Base-by-base conservation (phyloP, 2,797 vertebrate genomes). In the Antennarius maculatus region DNA sequence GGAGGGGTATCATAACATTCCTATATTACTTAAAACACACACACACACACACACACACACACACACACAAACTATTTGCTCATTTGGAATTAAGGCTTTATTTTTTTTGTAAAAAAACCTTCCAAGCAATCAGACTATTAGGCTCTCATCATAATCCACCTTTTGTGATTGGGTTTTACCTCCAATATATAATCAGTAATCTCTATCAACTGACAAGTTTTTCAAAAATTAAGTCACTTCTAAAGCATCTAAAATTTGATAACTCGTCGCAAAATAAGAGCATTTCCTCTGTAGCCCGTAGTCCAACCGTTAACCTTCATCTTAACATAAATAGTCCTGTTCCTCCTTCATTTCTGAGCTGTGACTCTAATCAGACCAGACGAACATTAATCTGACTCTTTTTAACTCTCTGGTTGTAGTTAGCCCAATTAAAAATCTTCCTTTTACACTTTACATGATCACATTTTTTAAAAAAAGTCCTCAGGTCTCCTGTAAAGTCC, bases 1-100 rank as follows among this genome's bases (percentile, higher is more conserved):
- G 79, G 48, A 48, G 46, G 69, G 61, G 66, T 79, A 76, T 77
- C 72, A 79, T 64, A 84, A 81, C 68, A 81, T 79, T 65, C 37
- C 39, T 7, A 47, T 66, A 69, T 77, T 18, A 12, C 65, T 68
- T 57, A 54, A 49, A 62, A 66, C 67, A 72, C 69, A 61, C n/a
- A 57, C 29, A 9, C 41, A 58, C 61, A 61, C 37, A 18, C 47
- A 66, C 52, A 67, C 23, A 58, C 53, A 42, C 9, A 42, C 41
- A 11, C 11, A 42, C 41, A 42, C 11, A 42, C n/a, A 12, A 41
- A 43, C 13, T 43, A 13, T 74, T 61, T 52, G 16, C 49, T 41
- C 31, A 60, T 61, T 54, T 66, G 54, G 49, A 68, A 74, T 66
- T 63, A 18, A 80, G 51, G 29, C 54, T 42, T 54, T 61, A 68